Evolutionary conservation across 1,140 invertebrate species (phyloP).

Genomic region (Daktulosphaira vitifoliae): DNA sequence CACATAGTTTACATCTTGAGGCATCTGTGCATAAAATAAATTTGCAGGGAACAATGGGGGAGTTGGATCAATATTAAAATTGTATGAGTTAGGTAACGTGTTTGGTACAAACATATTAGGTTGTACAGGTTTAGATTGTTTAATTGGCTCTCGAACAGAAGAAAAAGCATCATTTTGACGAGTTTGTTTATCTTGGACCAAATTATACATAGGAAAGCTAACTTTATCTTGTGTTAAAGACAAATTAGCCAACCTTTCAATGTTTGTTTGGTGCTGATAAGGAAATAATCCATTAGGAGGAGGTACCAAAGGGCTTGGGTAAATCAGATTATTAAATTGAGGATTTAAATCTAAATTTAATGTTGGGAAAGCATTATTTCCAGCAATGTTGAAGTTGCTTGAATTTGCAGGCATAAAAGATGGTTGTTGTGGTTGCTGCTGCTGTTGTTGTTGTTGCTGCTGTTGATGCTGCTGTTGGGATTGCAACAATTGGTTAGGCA

Average conservation of each 20-base stretch:
- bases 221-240: conserved; percentile 15
- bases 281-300: conserved; percentile 22
- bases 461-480: conserved; percentile 17
- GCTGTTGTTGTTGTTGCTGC: conserved; percentile 14
- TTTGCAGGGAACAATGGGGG: conserved; percentile 27
- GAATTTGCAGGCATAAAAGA: conserved; percentile 20
- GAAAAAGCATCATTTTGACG: conserved; percentile 11
- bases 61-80: conserved; percentile 19
- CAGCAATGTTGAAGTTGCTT: conserved; percentile 3
- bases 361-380: conserved; percentile 14
- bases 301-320: conserved; percentile 12
- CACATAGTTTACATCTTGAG: conserved; percentile 26
- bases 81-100: conserved; percentile 24
- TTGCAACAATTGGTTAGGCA: conserved; percentile 27
- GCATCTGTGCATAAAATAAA: conserved; percentile 28
- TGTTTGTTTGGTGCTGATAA: conserved; percentile 20
- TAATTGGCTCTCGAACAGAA: conserved; percentile 22
- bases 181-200: conserved; percentile 21
- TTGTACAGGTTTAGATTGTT: conserved; percentile 22
- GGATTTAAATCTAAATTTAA: conserved; percentile 29
- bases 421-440: background rate
- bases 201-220: conserved; percentile 27
- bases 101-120: conserved; percentile 24
- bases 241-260: conserved; percentile 22
- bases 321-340: conserved; percentile 29